Evolutionary conservation across 2,113 vertebrate genomes (phyloP), one percentile per base, ranked within the genome.

Genomic region (Lethenteron reissneri): DNA sequence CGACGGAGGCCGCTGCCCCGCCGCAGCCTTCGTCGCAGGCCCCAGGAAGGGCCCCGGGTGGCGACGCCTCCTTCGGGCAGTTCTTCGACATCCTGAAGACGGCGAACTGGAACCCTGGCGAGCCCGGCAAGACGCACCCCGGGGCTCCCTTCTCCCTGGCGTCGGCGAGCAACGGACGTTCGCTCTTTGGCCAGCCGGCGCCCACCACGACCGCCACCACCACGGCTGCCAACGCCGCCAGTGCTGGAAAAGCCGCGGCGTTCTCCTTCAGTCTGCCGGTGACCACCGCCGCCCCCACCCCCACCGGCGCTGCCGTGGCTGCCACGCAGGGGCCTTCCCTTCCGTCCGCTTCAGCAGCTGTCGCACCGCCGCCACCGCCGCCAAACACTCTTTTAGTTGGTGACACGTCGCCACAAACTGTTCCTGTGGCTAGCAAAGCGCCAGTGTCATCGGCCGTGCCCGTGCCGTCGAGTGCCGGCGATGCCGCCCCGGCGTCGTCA

Each of bases 131-230:
- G 41, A 41, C 41, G 41, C 41, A 41, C 41, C 4, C 41, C 41
- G 41, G 41, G 41, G 41, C 41, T 5, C 41, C 41, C 41, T 41
- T 41, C 41, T 41, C 41, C 41, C 41, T 41, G 41, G 41, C 41
- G 6, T 25, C 73, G 3, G 25, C 76, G 15, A 75, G 78, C 0
- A 87, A 92, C 7, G 78, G 76, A 62, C 62, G 83, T 0, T 81
- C 87, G 74, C 73, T 82, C 41, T 80, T 85, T 2, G 78, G 75
- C 10, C 71, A 76, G 56, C 64, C 80, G 10, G 84, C 83, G 10
- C 57, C 81, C 14, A 12, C 77, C 4, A 19, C 5, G 59, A n/a
- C 73, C 72, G 41, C 82, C 2, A 41, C 82, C 2, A 41, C 73
- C 1, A 56, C 74, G 1, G 83, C 86, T 10, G 58, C 80, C 1